Conservation (phyloP, 2,888 invertebrate genomes). For the Lasius fuliginosus region DNA sequence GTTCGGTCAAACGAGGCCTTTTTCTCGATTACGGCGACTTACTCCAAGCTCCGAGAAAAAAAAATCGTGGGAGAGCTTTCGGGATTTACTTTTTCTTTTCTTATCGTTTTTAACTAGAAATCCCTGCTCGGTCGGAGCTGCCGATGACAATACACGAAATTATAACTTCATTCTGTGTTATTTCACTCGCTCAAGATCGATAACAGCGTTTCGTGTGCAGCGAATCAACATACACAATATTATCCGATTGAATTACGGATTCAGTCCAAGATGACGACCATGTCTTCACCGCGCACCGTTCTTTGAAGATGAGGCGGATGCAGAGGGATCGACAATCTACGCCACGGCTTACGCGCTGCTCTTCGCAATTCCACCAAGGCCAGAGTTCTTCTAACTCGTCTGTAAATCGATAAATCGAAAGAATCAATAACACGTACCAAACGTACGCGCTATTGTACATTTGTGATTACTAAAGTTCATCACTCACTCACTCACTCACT, state of each 20-base stretch:
- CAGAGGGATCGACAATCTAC: slow-evolving; percentile 87
- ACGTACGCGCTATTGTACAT: background rate
- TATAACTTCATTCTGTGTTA: slow-evolving; percentile 53
- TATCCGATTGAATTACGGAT: slow-evolving; percentile 64
- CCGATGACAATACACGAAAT: slow-evolving; percentile 69
- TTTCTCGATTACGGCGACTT: slow-evolving; percentile 66
- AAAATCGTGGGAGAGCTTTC: slow-evolving; percentile 8
- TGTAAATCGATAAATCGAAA: slow-evolving; percentile 9
- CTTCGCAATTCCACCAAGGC: slow-evolving; percentile 93
- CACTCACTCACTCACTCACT: too few species aligned
- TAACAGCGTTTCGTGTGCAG: slow-evolving; percentile 68
- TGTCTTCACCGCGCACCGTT: slow-evolving; percentile 85
- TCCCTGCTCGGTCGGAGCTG: slow-evolving; percentile 67
- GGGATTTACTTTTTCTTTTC: background rate
- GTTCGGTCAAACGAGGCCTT: slow-evolving; percentile 71
- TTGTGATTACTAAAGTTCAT: background rate
- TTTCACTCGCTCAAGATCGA: slow-evolving; percentile 70
- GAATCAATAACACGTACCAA: background rate
- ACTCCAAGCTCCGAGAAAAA: slow-evolving; percentile 51
- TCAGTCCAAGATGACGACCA: slow-evolving; percentile 87
- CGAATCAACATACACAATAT: slow-evolving; percentile 60
- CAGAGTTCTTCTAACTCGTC: slow-evolving; percentile 92
- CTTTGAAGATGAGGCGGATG: slow-evolving; percentile 80
- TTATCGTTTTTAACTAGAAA: background rate
- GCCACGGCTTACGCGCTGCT: slow-evolving; percentile 95